phyloP scores from a whole-genome alignment of 2,797 vertebrate species.

The Neopelma chrysocephalum region DNA sequence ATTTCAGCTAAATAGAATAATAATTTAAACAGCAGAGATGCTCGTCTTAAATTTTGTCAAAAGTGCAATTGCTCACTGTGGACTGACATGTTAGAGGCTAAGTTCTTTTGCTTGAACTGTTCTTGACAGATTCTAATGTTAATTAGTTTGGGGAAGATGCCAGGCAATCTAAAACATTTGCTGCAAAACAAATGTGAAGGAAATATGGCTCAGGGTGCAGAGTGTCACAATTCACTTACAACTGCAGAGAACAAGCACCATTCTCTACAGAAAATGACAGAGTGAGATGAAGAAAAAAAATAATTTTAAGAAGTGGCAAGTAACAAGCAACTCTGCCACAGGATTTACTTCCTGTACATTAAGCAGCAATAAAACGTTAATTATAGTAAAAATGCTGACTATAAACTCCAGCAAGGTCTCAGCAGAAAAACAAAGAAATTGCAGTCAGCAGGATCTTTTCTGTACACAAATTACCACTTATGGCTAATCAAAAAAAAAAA shows the following conservation, averaged over 20 bases:
- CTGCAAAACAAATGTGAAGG: conserved; percentile 45
- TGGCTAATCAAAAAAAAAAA: neutral
- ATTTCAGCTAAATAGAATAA: conserved; percentile 41
- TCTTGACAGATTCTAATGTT: conserved; percentile 63
- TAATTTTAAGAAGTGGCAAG: neutral
- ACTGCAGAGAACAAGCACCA: neutral
- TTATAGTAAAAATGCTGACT: conserved; percentile 40
- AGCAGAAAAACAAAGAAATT: conserved; percentile 18
- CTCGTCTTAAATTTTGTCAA: conserved; percentile 37
- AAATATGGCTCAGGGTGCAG: conserved; percentile 13
- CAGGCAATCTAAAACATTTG: conserved; percentile 52
- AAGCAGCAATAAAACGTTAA: conserved; percentile 42
- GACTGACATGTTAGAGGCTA: conserved; percentile 41
- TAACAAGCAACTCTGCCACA: conserved; percentile 5
- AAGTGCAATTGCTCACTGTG: conserved; percentile 31
- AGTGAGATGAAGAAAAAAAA: neutral
- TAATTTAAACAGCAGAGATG: conserved; percentile 28
- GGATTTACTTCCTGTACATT: conserved; percentile 29
- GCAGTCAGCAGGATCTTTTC: conserved; percentile 20
- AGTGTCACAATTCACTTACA: conserved; percentile 25
- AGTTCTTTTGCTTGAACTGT: conserved; percentile 28
- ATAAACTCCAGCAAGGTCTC: neutral
- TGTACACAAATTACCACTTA: neutral
- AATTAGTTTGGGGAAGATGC: conserved; percentile 63
- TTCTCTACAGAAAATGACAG: neutral